Evolutionary conservation across 2,888 invertebrate genomes (phyloP).

Genomic region (Steinernema scapterisci): DNA sequence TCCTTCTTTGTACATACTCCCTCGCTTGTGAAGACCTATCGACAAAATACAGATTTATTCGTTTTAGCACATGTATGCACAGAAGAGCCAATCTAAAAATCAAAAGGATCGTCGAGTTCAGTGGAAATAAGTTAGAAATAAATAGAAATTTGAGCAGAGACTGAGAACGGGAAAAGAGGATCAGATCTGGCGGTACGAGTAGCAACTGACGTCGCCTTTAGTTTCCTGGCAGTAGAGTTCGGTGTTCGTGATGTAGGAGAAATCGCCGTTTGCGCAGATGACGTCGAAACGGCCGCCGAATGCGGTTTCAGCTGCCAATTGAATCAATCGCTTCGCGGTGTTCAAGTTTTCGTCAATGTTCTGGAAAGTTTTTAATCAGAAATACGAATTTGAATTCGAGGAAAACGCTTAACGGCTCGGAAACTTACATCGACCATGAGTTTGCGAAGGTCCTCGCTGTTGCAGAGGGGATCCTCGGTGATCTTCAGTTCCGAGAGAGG

Average conservation of each 20-base stretch:
- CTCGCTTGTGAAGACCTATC: too few relatives aligned
- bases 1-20: not conserved
- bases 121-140: conserved; percentile 19
- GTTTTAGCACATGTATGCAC: not conserved
- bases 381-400: too few relatives aligned
- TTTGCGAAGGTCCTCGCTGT: conserved; percentile 61
- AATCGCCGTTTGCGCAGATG: conserved; percentile 64
- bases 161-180: conserved; percentile 26
- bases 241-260: conserved; percentile 66
- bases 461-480: conserved; percentile 65
- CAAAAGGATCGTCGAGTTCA: not conserved
- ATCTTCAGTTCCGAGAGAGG: conserved; percentile 52
- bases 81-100: not conserved
- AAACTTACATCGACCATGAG: conserved; percentile 55
- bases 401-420: too few relatives aligned
- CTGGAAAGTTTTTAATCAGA: conserved; percentile 38
- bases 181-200: conserved; percentile 63
- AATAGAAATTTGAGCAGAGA: conserved; percentile 19
- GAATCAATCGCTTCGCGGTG: conserved; percentile 63
- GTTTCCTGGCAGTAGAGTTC: conserved; percentile 66
- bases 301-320: conserved; percentile 64
- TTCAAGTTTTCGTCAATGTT: conserved; percentile 65
- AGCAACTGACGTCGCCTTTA: conserved; percentile 60
- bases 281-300: conserved; percentile 65
- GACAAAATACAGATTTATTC: not conserved